Conservation (phyloP, 2,888 invertebrate genomes). For the Platerodrilus igneus region DNA sequence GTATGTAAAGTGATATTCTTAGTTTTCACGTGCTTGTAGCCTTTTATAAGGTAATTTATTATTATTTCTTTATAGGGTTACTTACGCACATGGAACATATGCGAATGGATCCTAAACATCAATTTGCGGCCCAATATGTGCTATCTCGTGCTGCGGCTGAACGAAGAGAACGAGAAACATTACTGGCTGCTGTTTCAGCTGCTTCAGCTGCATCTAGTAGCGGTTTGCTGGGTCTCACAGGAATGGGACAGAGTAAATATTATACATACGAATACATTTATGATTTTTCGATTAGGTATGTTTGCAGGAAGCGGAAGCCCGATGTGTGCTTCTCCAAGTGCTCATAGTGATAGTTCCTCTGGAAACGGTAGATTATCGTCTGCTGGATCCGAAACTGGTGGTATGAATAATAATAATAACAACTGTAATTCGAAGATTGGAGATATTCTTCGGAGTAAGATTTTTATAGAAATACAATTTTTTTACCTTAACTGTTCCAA, state of each 20-base stretch:
- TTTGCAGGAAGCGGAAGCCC: constrained; percentile 53
- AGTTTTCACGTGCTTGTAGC: too few species aligned
- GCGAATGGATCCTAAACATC: constrained; percentile 95
- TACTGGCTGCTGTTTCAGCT: constrained; percentile 57
- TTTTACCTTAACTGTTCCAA: background rate
- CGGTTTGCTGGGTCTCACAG: constrained; percentile 55
- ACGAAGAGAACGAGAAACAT: constrained; percentile 74
- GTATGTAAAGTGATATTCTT: background rate
- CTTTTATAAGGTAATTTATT: constrained; percentile 1
- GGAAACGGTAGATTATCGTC: constrained; percentile 75
- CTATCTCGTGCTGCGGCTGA: constrained; percentile 87
- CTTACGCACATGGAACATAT: constrained; percentile 94
- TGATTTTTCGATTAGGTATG: background rate
- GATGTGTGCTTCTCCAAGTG: constrained; percentile 77
- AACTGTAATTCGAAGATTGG: constrained; percentile 58
- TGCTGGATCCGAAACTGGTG: constrained; percentile 72
- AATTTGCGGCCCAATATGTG: constrained; percentile 92
- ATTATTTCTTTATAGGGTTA: constrained; percentile 60
- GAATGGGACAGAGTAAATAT: constrained; percentile 38
- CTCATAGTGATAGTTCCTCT: constrained; percentile 82
- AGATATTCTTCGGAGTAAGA: constrained; percentile 49
- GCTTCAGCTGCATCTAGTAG: constrained; percentile 58
- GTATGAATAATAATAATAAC: constrained; percentile 65
- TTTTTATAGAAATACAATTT: too few species aligned
- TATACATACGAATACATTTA: background rate